These are phyloP conservation scores for Sebastolobus alascanus DNA, from an alignment of 2,797 vertebrate species.

Conservation along the genomic window DNA sequence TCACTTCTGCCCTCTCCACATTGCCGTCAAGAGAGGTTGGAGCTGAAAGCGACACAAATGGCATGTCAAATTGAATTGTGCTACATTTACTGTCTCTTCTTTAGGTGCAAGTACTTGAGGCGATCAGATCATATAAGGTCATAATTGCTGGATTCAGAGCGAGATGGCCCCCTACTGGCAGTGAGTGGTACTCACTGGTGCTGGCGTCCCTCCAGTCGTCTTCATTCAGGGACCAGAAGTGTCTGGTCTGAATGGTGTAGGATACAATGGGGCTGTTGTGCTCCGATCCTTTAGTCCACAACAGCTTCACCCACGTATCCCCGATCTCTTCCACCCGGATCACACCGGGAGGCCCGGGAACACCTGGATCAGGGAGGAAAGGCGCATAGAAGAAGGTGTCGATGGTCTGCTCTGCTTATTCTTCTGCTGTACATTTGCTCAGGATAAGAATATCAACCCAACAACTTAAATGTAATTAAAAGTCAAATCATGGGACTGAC, in stretches of 20 bases:
- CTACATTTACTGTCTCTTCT: neutral
- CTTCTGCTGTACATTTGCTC: neutral
- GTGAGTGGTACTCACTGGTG: constrained; percentile 86
- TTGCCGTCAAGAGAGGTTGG: constrained; percentile 91
- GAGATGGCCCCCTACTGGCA: constrained; percentile 46
- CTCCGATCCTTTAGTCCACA: constrained; percentile 93
- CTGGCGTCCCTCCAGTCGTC: constrained; percentile 95
- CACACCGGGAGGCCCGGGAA: constrained; percentile 91
- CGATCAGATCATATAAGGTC: neutral
- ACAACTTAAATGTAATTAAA: neutral
- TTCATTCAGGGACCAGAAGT: constrained; percentile 86
- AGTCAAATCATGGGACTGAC: constrained; percentile 79
- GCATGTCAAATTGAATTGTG: neutral
- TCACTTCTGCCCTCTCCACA: constrained; percentile 88
- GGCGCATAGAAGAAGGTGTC: neutral
- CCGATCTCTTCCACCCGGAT: constrained; percentile 91
- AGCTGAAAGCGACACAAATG: constrained; percentile 79
- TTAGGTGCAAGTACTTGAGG: neutral
- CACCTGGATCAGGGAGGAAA: constrained; percentile 52
- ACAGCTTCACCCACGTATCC: constrained; percentile 91
- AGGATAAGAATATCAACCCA: neutral
- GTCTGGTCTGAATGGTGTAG: constrained; percentile 93
- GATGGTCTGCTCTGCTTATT: neutral
- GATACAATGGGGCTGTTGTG: constrained; percentile 94
- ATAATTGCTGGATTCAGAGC: neutral